Conservation (phyloP, 2,797 vertebrate species). For the Micrastur ruficollis region DNA sequence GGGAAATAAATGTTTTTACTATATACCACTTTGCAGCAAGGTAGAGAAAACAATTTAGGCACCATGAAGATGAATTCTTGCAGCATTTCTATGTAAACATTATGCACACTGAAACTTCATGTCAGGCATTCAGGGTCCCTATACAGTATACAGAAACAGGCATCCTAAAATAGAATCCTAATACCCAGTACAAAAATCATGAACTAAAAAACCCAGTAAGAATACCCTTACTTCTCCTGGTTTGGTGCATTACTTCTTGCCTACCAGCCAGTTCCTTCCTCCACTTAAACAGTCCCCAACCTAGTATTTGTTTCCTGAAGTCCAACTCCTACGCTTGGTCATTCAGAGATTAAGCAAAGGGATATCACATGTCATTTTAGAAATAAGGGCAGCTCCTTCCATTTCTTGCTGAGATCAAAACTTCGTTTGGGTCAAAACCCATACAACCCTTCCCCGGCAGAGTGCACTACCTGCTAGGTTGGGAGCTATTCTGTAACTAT, state of each 20-base stretch:
- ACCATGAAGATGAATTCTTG: background rate
- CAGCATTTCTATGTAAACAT: background rate
- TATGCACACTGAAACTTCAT: background rate
- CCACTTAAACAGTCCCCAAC: background rate
- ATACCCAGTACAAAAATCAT: background rate
- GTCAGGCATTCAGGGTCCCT: background rate
- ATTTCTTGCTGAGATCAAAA: background rate
- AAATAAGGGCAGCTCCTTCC: background rate
- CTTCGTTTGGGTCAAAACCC: background rate
- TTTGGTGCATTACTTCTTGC: background rate
- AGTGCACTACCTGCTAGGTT: background rate
- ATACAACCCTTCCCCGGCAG: background rate
- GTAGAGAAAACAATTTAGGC: background rate
- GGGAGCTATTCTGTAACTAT: background rate
- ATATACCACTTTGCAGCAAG: background rate
- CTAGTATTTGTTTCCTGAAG: background rate
- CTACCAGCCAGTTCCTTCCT: background rate
- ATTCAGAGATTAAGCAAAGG: background rate
- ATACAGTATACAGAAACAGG: background rate
- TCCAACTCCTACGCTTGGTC: rapidly evolving
- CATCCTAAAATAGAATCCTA: background rate
- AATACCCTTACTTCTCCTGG: background rate
- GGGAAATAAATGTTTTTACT: background rate
- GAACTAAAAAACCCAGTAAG: background rate
- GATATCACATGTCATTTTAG: background rate